A percentile compares a stretch with the other conserved stretches of the same genome.
Evolutionary conservation across 2,797 vertebrate species (phyloP).

Genomic region (Malacoctenus gilli): DNA sequence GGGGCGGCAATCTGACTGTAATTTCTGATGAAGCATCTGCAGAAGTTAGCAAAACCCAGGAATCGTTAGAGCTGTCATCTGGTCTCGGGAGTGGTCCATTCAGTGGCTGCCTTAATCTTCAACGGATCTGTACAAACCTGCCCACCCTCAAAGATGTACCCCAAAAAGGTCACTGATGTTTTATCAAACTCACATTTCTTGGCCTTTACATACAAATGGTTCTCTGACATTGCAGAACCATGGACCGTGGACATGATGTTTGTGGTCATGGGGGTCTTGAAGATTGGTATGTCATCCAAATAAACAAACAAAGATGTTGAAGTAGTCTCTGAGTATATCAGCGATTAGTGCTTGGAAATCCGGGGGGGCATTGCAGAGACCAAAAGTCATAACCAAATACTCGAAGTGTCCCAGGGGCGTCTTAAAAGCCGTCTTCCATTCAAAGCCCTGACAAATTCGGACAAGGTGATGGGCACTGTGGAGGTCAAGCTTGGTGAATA

Average conservation of each 20-base stretch:
- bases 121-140: too few species aligned
- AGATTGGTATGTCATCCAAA: neutral
- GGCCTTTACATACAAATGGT: neutral
- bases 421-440: neutral
- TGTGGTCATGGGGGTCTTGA: neutral
- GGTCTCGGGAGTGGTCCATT: too few species aligned
- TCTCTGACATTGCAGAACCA: neutral
- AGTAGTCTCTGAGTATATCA: neutral
- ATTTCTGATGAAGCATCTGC: too few species aligned
- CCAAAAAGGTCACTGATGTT: neutral
- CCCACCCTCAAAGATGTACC: neutral
- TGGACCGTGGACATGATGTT: neutral
- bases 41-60: too few species aligned
- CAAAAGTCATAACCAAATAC: neutral
- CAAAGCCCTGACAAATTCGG: neutral
- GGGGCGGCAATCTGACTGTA: too few species aligned
- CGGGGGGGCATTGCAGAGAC: neutral
- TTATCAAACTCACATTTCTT: neutral
- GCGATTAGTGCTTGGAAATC: neutral
- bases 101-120: too few species aligned
- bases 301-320: neutral
- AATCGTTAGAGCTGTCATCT: too few species aligned
- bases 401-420: neutral
- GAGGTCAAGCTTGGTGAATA: neutral
- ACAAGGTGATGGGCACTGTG: neutral